These are phyloP conservation scores for Ernsta delagoae DNA, from an alignment of 2,888 invertebrate genomes.

Conservation along the genomic window DNA sequence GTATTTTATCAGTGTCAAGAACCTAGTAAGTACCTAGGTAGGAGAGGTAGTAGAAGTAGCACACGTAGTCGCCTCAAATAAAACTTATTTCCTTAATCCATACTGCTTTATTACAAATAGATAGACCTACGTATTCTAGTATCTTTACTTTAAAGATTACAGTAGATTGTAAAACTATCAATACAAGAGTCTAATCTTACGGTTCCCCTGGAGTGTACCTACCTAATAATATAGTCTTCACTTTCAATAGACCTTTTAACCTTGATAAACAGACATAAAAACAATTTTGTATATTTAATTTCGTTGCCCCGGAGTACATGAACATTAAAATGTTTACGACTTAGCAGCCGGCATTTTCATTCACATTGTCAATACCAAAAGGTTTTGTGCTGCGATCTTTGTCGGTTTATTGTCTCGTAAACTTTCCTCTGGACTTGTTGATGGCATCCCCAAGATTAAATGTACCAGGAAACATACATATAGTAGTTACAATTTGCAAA, in stretches of 20 bases:
- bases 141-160: no score
- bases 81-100: no score
- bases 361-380: constrained; percentile 10
- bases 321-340: constrained; percentile 4
- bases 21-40: no score
- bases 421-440: background rate
- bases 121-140: no score
- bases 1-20: no score
- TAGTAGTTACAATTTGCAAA: background rate
- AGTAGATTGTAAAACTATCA: no score
- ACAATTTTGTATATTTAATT: constrained; percentile 4
- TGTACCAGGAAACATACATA: background rate
- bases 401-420: constrained; percentile 6
- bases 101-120: no score
- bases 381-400: constrained; percentile 1
- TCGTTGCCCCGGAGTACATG: background rate
- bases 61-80: no score
- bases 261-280: background rate
- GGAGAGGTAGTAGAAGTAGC: no score
- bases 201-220: no score
- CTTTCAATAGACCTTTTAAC: background rate
- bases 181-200: no score
- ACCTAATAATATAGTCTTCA: no score
- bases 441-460: background rate
- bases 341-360: constrained; percentile 5